A percentile compares a stretch with the other conserved stretches of the same genome.
These are phyloP conservation scores for Byasa hedistus DNA, from an alignment of 2,888 invertebrate genomes.

Conservation along the genomic window DNA sequence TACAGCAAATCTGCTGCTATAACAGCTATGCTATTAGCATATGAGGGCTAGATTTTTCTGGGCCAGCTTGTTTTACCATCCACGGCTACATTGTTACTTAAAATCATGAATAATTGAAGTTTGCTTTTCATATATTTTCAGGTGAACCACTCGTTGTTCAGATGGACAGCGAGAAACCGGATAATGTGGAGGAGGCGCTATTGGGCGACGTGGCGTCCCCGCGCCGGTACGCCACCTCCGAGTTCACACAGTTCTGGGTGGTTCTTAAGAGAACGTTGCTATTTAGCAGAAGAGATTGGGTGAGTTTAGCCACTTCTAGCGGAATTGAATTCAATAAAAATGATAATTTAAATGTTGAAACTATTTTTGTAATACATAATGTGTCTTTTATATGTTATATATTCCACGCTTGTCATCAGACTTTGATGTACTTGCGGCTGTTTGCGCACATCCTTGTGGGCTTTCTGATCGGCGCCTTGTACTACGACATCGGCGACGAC, in stretches of 20 bases:
- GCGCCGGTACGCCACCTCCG: conserved; percentile 90
- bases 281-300: conserved; percentile 94
- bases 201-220: conserved; percentile 83
- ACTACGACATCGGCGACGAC: conserved; percentile 97
- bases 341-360: too few species aligned
- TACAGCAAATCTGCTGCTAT: too few species aligned
- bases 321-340: too few species aligned
- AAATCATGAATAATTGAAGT: too few species aligned
- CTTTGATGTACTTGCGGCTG: conserved; percentile 95
- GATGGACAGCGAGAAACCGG: conserved; percentile 83
- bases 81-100: too few species aligned
- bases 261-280: conserved; percentile 91
- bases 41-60: too few species aligned
- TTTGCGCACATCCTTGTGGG: conserved; percentile 97
- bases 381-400: too few species aligned
- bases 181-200: conserved; percentile 85
- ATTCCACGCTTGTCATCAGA: conserved; percentile 78
- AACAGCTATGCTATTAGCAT: too few species aligned
- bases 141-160: conserved; percentile 79
- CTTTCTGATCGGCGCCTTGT: conserved; percentile 95
- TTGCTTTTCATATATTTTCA: conserved; percentile 35
- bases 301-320: conserved; percentile 44
- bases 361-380: too few species aligned
- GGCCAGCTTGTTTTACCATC: too few species aligned
- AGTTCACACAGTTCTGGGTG: conserved; percentile 91